Base-by-base conservation (phyloP, 2,797 vertebrate species). In the Margarornis squamiger region DNA sequence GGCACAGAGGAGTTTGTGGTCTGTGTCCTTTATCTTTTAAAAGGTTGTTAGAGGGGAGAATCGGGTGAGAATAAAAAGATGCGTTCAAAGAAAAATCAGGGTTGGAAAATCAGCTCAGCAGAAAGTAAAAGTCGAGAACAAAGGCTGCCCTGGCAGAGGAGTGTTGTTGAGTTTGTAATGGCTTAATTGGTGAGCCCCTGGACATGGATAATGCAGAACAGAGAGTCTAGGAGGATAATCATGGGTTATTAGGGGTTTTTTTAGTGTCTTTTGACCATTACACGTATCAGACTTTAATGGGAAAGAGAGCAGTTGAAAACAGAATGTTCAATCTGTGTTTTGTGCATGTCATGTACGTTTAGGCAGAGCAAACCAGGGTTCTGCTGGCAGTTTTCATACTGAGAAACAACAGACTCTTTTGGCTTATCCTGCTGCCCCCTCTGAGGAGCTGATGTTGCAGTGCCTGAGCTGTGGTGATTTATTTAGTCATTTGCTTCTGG, bases 161-260 rank as follows among this genome's bases (percentile, higher is more conserved):
- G 21, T 34, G 10, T 21, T 54, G 48, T 29, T 45, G 14, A 26
- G 27, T 38, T 61, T 92, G 39, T 46, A 13, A n/a, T 36, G 48
- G 14, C 24, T 46, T 72, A 57, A 72, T 38, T 43, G 49, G 26
- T 54, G 52, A 57, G 10, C 23, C 10, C 2, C 4, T 59, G 57
- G 34, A 9, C 54, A 57, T 86, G 62, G 36, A 10, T 39, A 34
- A 18, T 45, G 61, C 43, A 58, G 27, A 65, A 16, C 20, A 74
- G 27, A 16, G 7, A 57, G 22, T 34, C 13, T 16, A 0, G n/a
- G n/a, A 36, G 62, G 38, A 30, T 71, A 29, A 59, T 34, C 7
- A 3, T 2, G 27, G 54, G 24, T 16, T 61, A 2, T 22, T 57
- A 15, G 8, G 14, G 8, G 0, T 1, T 30, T 14, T 26, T 46